phyloP scores from a whole-genome alignment of 2,113 vertebrate species.

The Malaclemys terrapin region DNA sequence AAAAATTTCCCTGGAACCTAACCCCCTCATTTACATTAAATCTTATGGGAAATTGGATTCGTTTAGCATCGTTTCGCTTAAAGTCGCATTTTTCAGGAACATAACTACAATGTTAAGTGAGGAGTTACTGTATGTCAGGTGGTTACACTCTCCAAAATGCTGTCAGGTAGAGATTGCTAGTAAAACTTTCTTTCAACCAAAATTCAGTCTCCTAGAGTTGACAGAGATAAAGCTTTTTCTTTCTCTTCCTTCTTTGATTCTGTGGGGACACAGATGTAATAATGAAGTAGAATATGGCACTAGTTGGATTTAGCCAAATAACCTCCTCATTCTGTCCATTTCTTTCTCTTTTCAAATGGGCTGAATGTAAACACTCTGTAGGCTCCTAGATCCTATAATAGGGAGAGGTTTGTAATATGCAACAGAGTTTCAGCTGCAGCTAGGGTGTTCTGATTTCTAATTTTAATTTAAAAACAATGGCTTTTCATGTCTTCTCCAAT shows the following conservation, averaged over 20 bases:
- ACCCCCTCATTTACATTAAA: no score
- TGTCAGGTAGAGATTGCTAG: not conserved
- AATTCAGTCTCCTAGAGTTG: not conserved
- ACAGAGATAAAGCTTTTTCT: not conserved
- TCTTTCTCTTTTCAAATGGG: slow-evolving; percentile 27
- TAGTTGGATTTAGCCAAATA: slow-evolving; percentile 36
- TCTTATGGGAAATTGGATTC: no score
- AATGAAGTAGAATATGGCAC: slow-evolving; percentile 20
- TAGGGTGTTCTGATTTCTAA: not conserved
- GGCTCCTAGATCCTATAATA: not conserved
- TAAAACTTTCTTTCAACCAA: not conserved
- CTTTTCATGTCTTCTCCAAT: not conserved
- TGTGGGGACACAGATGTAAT: not conserved
- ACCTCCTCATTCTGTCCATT: slow-evolving; percentile 40
- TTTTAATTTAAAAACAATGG: not conserved
- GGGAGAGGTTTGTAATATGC: slow-evolving; percentile 5
- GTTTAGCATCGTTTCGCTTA: no score
- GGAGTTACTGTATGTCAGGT: not conserved
- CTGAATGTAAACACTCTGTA: not conserved
- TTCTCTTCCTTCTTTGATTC: not conserved
- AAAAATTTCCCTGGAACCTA: no score
- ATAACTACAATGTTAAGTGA: no score
- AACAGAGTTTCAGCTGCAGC: slow-evolving; percentile 29
- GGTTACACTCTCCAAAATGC: not conserved
- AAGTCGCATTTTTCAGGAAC: no score